A percentile compares a stretch with the other conserved stretches of the same genome.
Evolutionary conservation across 1,140 invertebrate genomes (phyloP).

Genomic region (Nymphalis io): DNA sequence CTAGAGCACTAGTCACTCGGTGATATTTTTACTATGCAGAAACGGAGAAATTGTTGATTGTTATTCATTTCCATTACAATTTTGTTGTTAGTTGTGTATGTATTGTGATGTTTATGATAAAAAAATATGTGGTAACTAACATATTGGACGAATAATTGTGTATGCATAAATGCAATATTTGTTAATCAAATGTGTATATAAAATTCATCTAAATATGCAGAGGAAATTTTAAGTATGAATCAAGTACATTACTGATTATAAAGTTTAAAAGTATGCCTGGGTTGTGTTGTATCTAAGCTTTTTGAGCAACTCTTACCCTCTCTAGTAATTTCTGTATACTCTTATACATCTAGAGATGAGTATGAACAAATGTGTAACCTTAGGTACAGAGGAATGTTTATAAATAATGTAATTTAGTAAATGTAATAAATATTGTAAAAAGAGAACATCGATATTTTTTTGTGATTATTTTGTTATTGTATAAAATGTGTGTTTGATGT

Average conservation of each 20-base stretch:
- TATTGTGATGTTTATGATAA: background rate
- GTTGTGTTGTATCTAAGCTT: too few species aligned
- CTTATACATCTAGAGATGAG: conserved; percentile 17
- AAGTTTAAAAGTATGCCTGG: too few species aligned
- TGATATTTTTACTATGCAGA: background rate
- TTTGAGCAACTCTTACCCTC: conserved; percentile 2
- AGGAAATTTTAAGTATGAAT: too few species aligned
- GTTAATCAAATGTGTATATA: too few species aligned
- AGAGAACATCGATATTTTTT: conserved; percentile 5
- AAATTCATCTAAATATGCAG: too few species aligned
- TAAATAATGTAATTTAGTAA: conserved; percentile 5
- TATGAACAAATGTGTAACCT: background rate
- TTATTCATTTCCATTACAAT: conserved; percentile 2
- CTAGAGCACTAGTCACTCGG: conserved; percentile 8
- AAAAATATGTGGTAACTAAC: background rate
- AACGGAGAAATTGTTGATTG: background rate
- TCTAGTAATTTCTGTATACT: conserved; percentile 20
- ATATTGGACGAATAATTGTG: background rate
- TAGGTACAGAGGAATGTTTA: background rate
- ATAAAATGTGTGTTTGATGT: conserved; percentile 26
- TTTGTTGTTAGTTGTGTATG: conserved; percentile 5
- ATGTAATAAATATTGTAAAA: background rate
- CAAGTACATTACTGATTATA: too few species aligned
- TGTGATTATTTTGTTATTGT: conserved; percentile 16
- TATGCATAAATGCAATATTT: conserved; percentile 1